Conservation (phyloP, 2,113 vertebrate species). For the Ancistrus triradiatus region DNA sequence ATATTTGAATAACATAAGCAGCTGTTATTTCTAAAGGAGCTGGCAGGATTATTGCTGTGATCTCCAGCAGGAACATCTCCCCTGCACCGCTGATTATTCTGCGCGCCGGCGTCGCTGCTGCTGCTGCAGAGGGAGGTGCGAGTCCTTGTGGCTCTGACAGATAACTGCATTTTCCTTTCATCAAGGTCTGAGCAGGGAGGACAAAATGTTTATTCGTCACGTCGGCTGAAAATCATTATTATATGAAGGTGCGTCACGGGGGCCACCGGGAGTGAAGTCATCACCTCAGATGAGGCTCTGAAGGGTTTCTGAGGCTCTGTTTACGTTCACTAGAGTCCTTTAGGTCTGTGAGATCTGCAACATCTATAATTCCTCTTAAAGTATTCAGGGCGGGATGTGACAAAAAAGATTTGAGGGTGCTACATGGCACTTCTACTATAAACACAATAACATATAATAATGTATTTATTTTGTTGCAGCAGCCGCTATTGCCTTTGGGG, state of each 20-base stretch:
- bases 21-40: slow-evolving; percentile 59
- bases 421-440: no score
- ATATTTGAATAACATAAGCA: slow-evolving; percentile 56
- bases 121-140: slow-evolving; percentile 23
- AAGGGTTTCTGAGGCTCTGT: no score
- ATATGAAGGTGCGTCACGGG: slow-evolving; percentile 9
- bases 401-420: no score
- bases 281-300: slow-evolving; percentile 3
- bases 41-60: slow-evolving; percentile 54
- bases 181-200: slow-evolving; percentile 38
- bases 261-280: slow-evolving; percentile 5
- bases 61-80: slow-evolving; percentile 45
- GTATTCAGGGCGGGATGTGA: no score
- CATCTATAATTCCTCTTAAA: no score
- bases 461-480: no score
- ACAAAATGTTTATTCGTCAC: slow-evolving; percentile 30
- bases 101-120: slow-evolving; percentile 11
- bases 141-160: slow-evolving; percentile 33
- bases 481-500: no score
- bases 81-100: slow-evolving; percentile 39
- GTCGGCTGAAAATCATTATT: slow-evolving; percentile 23
- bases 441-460: no score
- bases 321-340: no score
- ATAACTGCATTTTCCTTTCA: slow-evolving; percentile 45
- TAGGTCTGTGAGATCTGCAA: no score